Base-by-base conservation (phyloP, 1,140 invertebrate genomes). In the Drosophila nikananu region DNA sequence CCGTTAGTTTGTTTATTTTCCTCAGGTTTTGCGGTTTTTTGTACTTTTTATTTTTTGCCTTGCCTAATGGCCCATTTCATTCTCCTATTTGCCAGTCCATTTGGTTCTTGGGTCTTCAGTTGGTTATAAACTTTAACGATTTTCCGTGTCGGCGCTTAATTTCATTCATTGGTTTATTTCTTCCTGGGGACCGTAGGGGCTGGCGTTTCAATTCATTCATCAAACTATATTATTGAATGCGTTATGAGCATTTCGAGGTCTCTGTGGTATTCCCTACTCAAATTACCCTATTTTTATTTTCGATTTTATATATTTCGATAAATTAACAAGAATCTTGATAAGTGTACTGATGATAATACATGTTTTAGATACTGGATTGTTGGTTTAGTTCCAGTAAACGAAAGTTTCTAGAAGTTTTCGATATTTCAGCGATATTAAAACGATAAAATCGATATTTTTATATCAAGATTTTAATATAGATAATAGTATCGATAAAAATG, bases 31-130 rank as follows among this genome's bases (percentile, higher is more conserved):
- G n/a, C 21, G 15, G 13, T 46, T 46, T 37, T 63, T 21, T 3
- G 27, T 13, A 23, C 5, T 17, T 27, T 52, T n/a, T 8, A 25
- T 35, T 39, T 19, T 32, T 68, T 12, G 60, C 7, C 30, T 64
- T 4, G 37, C 19, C 37, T 54, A 71, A 67, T 71, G 48, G 23
- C 42, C 27, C 23, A 67, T 67, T 68, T 55, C 30, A 55, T 55
- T 55, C n/a, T 27, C 15, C 23, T 64, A 46, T 46, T 66, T 64
- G 41, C 42, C 21, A 66, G 30, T 25, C 37, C 32, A 66, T 68
- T 49, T 35, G 42, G 17, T 49, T 19, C 52, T 44, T 15, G 12
- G 7, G 2, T 17, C 23, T 32, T 49, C 21, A 32, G 27, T 49
- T n/a, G 19, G n/a, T 21, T 58, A n/a, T 30, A 21, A n/a, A 30